Evolutionary conservation across 2,888 invertebrate genomes (phyloP).

Genomic region (Strigamia transsilvanica): DNA sequence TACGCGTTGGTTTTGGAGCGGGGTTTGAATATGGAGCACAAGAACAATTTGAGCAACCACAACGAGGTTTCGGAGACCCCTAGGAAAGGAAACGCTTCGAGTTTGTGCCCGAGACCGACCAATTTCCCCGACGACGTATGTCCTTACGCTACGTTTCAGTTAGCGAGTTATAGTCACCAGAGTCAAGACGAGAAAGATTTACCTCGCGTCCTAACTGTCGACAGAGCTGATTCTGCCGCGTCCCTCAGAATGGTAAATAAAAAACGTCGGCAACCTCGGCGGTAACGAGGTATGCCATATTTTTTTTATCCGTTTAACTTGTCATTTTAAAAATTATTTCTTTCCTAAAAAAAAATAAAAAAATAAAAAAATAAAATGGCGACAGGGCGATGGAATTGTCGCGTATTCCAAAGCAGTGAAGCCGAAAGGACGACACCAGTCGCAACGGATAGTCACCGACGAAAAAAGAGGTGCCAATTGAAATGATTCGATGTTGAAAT

Average conservation of each 20-base stretch:
- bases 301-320: neutral
- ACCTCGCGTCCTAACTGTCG: neutral
- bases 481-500: neutral
- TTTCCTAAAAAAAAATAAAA: too few species aligned
- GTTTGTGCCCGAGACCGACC: slow-evolving; percentile 20
- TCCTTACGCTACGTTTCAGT: slow-evolving; percentile 55
- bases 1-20: slow-evolving; percentile 51
- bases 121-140: slow-evolving; percentile 51
- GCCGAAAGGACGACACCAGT: neutral
- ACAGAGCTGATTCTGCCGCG: neutral
- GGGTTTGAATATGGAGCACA: slow-evolving; percentile 17
- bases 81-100: slow-evolving; percentile 11
- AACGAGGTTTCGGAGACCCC: slow-evolving; percentile 2
- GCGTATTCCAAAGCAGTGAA: slow-evolving; percentile 4
- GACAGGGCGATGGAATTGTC: neutral
- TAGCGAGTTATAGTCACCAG: slow-evolving; percentile 48
- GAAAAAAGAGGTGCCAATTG: neutral
- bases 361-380: neutral
- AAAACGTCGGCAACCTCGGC: slow-evolving; percentile 41
- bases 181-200: slow-evolving; percentile 25
- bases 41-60: slow-evolving; percentile 39
- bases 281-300: slow-evolving; percentile 27
- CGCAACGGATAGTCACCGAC: neutral
- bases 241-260: slow-evolving; percentile 32
- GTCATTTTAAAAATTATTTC: neutral